Evolutionary conservation across 2,113 vertebrate species (phyloP).

Genomic region (Anseranas semipalmata): DNA sequence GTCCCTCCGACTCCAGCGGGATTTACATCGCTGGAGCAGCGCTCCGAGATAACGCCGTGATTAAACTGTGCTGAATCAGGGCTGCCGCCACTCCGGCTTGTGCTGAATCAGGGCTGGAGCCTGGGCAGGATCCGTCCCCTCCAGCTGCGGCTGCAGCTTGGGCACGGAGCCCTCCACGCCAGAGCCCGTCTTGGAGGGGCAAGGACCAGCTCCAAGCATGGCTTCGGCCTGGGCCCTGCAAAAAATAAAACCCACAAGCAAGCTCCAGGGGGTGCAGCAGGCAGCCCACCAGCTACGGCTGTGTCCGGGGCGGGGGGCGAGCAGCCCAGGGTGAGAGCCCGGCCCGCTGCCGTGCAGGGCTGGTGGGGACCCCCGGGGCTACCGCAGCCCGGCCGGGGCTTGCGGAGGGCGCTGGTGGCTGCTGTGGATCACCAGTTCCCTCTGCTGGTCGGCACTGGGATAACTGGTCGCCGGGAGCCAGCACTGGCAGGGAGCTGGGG

Average conservation of each 20-base stretch:
- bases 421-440: not conserved
- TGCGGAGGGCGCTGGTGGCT: not conserved
- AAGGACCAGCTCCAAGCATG: not conserved
- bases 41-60: not conserved
- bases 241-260: rapidly evolving
- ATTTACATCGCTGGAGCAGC: not conserved
- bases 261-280: not conserved
- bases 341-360: not conserved
- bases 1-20: not conserved
- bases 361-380: not conserved
- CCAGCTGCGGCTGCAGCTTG: not conserved
- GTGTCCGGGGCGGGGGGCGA: not conserved
- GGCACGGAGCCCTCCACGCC: rapidly evolving
- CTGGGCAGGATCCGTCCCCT: not conserved
- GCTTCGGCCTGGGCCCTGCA: not conserved
- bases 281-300: not conserved
- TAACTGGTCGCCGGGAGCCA: not conserved
- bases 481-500: not conserved
- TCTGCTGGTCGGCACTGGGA: conserved; percentile 51
- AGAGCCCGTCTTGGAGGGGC: not conserved
- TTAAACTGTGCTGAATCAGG: not conserved
- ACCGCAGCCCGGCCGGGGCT: not conserved
- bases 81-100: not conserved
- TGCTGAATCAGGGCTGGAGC: conserved; percentile 7
- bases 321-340: not conserved